phyloP scores from a whole-genome alignment of 2,888 invertebrate species.

The Sepiola atlantica region DNA sequence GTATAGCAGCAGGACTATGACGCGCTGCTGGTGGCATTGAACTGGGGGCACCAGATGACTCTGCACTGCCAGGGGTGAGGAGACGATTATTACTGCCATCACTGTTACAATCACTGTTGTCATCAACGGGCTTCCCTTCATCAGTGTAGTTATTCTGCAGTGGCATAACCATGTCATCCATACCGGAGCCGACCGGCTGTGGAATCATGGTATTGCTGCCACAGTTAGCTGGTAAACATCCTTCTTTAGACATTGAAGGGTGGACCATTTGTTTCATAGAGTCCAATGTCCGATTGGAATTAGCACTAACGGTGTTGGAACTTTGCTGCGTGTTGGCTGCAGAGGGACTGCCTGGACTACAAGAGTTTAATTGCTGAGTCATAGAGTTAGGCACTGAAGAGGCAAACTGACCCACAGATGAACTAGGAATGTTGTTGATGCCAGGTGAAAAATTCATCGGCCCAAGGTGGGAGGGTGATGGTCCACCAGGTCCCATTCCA shows the following conservation, averaged over 20 bases:
- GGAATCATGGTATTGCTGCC: constrained; percentile 43
- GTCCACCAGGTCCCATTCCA: constrained; percentile 49
- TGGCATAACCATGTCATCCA: constrained; percentile 43
- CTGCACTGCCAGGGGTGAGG: constrained; percentile 33
- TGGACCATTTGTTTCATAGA: constrained; percentile 42
- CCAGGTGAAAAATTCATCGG: constrained; percentile 51
- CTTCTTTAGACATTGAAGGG: constrained; percentile 44
- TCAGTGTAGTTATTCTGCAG: constrained; percentile 24
- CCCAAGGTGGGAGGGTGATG: constrained; percentile 61
- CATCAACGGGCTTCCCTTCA: constrained; percentile 23
- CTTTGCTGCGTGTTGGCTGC: background rate
- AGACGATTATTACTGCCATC: constrained; percentile 39
- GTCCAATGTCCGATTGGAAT: constrained; percentile 46
- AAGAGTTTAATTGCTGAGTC: constrained; percentile 44
- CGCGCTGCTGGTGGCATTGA: constrained; percentile 41
- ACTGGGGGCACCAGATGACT: constrained; percentile 34
- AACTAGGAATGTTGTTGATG: constrained; percentile 52
- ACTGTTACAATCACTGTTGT: constrained; percentile 35
- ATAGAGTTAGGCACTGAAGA: constrained; percentile 60
- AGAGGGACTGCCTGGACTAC: constrained; percentile 44
- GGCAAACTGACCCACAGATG: constrained; percentile 49
- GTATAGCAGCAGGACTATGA: constrained; percentile 38
- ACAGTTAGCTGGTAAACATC: constrained; percentile 45
- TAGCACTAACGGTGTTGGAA: constrained; percentile 46
- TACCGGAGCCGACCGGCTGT: constrained; percentile 40